Base-by-base conservation (phyloP, 2,888 invertebrate species). In the Epinotia ramella region DNA sequence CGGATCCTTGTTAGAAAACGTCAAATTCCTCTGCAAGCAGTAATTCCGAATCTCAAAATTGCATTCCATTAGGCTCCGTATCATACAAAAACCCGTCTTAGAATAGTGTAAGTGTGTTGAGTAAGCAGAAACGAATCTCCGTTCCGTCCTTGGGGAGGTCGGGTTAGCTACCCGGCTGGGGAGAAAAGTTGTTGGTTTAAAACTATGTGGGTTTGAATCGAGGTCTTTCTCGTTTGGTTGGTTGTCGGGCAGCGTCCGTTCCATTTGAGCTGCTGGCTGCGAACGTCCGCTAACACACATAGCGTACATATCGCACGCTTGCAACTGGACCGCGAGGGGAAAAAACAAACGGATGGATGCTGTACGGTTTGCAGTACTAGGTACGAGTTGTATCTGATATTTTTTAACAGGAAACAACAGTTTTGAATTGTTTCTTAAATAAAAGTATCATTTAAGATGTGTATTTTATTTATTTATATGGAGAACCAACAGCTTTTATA, bases 231-330 rank as follows among this genome's bases (percentile, higher is more conserved):
- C 81, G 80, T 81, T 81, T 84, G 81, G 88, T 82, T 85, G 87
- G 81, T 77, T 81, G 77, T 84, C 79, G 81, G 79, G 81, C 81
- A 83, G 89, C 90, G 90, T 93, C 92, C 93, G 94, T 89, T 93
- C 93, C 91, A 93, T 93, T 94, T 93, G 91, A 89, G 87, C 84
- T 79, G 83, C 84, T 84, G 79, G 83, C 83, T 86, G 84, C 84
- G 87, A 86, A 89, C 90, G 91, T 94, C 94, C 94, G 94, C 90
- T 89, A 90, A 88, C 94, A 91, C 85, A 93, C 91, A 94, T 94
- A 92, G 89, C 92, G 81, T 79, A 88, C 94, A 93, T 94, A 94
- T 93, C 88, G 93, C 94, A 94, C 94, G 84, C 80, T 79, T 79
- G 80, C 89, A 91, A 92, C 88, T 92, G 86, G 93, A 91, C 88